Percentiles rank a stretch among this genome's conserved stretches.
Conservation (phyloP, 2,113 vertebrate genomes). For the Elachura formosa region DNA sequence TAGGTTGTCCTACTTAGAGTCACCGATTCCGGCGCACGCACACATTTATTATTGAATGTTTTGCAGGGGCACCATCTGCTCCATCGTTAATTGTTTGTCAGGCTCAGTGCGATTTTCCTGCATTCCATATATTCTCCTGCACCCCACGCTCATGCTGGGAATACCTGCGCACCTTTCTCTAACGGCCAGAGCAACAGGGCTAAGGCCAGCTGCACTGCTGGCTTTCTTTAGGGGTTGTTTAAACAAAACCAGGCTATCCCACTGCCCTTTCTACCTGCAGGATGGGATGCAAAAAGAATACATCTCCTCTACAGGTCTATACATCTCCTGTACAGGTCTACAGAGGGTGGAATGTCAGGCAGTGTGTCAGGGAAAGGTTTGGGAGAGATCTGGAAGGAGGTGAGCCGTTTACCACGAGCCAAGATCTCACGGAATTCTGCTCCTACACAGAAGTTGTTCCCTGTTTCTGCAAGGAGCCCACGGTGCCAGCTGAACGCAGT, state of each 20-base stretch:
- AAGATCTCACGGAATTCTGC: neutral
- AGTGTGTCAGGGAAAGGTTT: neutral
- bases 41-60: constrained; percentile 35
- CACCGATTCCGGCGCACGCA: neutral
- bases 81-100: neutral
- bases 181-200: neutral
- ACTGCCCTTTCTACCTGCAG: neutral
- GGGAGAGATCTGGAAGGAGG: neutral
- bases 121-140: fast-evolving
- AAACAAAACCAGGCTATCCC: fast-evolving
- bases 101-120: neutral
- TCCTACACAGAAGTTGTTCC: neutral
- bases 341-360: neutral
- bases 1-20: constrained; percentile 62
- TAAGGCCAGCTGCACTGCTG: neutral
- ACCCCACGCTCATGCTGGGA: neutral
- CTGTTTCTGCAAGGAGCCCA: neutral
- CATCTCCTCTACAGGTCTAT: neutral
- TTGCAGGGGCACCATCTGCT: constrained; percentile 42
- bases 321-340: neutral
- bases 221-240: neutral
- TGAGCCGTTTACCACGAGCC: neutral
- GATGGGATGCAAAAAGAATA: neutral
- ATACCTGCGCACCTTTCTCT: neutral
- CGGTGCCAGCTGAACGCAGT: constrained; percentile 20